phyloP scores from a whole-genome alignment of 2,113 vertebrate genomes.

The Myrmecobius fasciatus region DNA sequence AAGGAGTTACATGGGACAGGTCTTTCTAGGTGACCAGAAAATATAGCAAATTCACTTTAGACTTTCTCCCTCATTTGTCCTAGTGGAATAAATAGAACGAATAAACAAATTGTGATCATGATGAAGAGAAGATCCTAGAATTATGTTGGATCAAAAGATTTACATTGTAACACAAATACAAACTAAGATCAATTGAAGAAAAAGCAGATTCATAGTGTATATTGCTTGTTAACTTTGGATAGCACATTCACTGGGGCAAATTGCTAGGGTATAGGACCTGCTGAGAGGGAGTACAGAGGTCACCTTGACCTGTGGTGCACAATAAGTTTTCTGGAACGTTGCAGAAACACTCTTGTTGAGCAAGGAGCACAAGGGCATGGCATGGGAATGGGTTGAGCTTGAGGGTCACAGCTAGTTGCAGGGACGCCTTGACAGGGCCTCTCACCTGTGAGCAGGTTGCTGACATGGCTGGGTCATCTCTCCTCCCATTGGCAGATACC shows the following conservation, averaged over 20 bases:
- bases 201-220: not conserved
- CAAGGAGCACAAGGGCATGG: too few relatives aligned
- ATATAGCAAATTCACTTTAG: not conserved
- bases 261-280: too few relatives aligned
- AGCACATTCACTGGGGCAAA: not conserved
- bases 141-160: not conserved
- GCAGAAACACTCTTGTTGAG: too few relatives aligned
- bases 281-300: too few relatives aligned
- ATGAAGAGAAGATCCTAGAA: not conserved
- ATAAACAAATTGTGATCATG: not conserved
- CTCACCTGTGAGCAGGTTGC: too few relatives aligned
- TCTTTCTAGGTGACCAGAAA: not conserved
- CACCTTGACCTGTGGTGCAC: too few relatives aligned
- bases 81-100: not conserved
- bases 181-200: not conserved
- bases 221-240: not conserved
- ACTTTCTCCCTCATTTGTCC: not conserved
- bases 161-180: not conserved
- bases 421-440: too few relatives aligned
- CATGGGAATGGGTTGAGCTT: too few relatives aligned
- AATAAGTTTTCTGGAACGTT: too few relatives aligned
- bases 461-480: too few relatives aligned
- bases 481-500: too few relatives aligned
- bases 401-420: too few relatives aligned
- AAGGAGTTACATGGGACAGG: not conserved